These are phyloP conservation scores for Pseudoatta argentina DNA, from an alignment of 1,140 invertebrate genomes.

Conservation along the genomic window DNA sequence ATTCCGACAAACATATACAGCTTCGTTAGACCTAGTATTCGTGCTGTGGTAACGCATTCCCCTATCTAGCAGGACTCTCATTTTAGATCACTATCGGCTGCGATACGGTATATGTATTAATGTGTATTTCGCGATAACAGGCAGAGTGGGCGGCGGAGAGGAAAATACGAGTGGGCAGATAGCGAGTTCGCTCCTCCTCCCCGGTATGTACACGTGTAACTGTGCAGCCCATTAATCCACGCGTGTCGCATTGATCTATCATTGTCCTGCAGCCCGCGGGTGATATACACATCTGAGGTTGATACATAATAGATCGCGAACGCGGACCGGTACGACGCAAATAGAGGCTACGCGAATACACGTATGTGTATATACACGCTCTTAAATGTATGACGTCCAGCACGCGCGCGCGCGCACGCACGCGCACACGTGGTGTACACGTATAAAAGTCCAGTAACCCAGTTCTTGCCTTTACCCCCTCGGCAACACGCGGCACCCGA, in stretches of 20 bases:
- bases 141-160: constrained; percentile 69
- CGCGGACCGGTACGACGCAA: constrained; percentile 64
- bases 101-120: not conserved
- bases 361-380: not conserved
- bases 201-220: constrained; percentile 74
- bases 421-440: not conserved
- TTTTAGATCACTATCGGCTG: constrained; percentile 16
- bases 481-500: constrained; percentile 5
- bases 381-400: constrained; percentile 7
- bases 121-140: constrained; percentile 73
- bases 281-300: constrained; percentile 81
- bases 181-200: constrained; percentile 57
- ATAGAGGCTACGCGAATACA: constrained; percentile 58
- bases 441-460: constrained; percentile 69
- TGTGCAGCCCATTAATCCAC: constrained; percentile 81
- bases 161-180: constrained; percentile 79
- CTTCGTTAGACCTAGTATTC: not conserved
- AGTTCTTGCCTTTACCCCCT: constrained; percentile 49
- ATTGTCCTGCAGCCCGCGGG: constrained; percentile 77
- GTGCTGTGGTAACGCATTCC: not conserved
- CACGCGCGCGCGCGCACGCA: not conserved
- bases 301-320: constrained; percentile 79
- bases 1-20: not conserved
- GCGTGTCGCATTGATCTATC: constrained; percentile 83
- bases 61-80: not conserved